These are phyloP conservation scores for Dynastes grantii DNA, from an alignment of 2,888 invertebrate genomes.

Conservation along the genomic window DNA sequence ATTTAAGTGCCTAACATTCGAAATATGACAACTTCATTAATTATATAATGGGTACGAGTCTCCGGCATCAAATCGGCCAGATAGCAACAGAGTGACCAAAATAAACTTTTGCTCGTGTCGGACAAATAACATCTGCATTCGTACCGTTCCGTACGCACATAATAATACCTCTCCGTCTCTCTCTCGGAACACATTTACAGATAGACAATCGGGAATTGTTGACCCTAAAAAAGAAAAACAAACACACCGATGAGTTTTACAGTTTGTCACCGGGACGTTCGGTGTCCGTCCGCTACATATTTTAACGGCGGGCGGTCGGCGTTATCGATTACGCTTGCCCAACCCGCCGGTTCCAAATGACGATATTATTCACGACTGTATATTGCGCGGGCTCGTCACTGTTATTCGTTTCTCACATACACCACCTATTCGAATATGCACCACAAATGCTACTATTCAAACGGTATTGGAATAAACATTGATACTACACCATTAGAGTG, in stretches of 20 bases:
- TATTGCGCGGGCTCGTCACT: constrained; percentile 8
- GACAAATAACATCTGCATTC: neutral
- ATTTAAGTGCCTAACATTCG: neutral
- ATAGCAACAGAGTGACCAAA: constrained; percentile 15
- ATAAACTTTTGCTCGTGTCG: neutral
- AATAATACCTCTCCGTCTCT: neutral
- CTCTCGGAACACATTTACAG: constrained; percentile 7
- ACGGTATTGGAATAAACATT: neutral
- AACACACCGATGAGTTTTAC: constrained; percentile 21
- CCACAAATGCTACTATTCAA: constrained; percentile 5
- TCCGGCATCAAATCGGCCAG: neutral
- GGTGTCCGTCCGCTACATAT: constrained; percentile 18
- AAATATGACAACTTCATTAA: constrained; percentile 9
- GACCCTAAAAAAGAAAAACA: constrained; percentile 38
- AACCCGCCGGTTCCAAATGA: constrained; percentile 28
- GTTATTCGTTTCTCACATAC: constrained; percentile 3
- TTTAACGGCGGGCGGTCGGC: constrained; percentile 3
- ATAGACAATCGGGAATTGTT: constrained; percentile 24
- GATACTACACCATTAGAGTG: neutral
- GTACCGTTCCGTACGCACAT: neutral
- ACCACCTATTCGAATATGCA: neutral
- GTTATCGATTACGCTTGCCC: constrained; percentile 43
- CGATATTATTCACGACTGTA: constrained; percentile 39
- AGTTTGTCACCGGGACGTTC: constrained; percentile 46
- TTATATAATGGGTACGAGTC: neutral